These are phyloP conservation scores for Leuctra nigra DNA, from an alignment of 2,888 invertebrate species.

Conservation along the genomic window DNA sequence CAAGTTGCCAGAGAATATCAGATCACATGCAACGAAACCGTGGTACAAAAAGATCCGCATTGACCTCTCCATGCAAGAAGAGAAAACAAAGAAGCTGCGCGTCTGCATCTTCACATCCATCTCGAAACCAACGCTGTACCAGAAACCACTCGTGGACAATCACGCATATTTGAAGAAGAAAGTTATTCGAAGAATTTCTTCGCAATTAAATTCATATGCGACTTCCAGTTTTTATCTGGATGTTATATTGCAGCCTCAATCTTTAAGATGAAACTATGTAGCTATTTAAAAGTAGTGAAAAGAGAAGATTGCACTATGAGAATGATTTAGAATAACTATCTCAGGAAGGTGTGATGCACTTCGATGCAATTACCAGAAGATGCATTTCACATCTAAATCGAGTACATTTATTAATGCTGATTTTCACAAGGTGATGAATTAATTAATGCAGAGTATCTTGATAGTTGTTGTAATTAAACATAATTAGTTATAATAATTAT, in stretches of 20 bases:
- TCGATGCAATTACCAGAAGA: too few species aligned
- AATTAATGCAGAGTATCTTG: too few species aligned
- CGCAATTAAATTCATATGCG: not conserved
- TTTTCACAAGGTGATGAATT: too few species aligned
- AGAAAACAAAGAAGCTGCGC: not conserved
- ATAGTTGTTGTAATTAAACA: too few species aligned
- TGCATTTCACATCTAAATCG: too few species aligned
- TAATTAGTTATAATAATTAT: too few species aligned
- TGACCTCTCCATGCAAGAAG: not conserved
- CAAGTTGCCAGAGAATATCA: not conserved
- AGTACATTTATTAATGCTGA: too few species aligned
- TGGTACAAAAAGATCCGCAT: not conserved
- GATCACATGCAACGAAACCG: not conserved
- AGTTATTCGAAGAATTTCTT: constrained; percentile 13
- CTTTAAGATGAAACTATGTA: too few species aligned
- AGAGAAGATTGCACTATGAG: too few species aligned
- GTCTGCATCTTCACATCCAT: not conserved
- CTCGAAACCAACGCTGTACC: not conserved
- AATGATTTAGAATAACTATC: too few species aligned
- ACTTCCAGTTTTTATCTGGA: not conserved
- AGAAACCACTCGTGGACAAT: not conserved
- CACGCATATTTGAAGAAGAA: constrained; percentile 8
- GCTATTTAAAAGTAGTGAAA: too few species aligned
- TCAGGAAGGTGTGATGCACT: too few species aligned
- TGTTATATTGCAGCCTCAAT: not conserved